Base-by-base conservation (phyloP, 2,888 invertebrate genomes). In the Pachymerium ferrugineum region DNA sequence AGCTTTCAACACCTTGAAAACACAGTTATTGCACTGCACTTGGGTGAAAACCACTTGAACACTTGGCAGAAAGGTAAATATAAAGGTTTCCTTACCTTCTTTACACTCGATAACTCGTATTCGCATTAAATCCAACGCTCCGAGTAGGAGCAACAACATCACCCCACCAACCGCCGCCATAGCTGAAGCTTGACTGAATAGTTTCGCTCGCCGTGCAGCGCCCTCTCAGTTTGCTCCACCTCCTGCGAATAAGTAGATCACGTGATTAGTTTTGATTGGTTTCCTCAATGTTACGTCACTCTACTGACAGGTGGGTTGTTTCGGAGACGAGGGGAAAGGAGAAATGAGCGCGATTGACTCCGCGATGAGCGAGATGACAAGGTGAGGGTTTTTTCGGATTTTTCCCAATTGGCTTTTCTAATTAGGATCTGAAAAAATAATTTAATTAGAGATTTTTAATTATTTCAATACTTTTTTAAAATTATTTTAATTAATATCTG, bases 91-190 rank as follows among this genome's bases (percentile, higher is more conserved):
- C 47, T 54, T 54, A 54, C 47, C 47, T 54, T 54, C 47, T 54
- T 54, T 54, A 54, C 47, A 54, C 47, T 54, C 47, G 47, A 54
- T 54, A 16, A 54, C 16, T 54, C 47, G 47, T 19, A 54, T 54
- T 54, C 47, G 47, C 47, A 54, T 54, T 54, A 54, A 54, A 54
- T 54, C 47, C 47, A 54, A 54, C 47, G 47, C 47, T 54, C 47
- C 47, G 10, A 54, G 47, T 10, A 54, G 47, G 47, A 54, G 47
- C 47, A 54, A 22, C 47, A 54, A 54, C 47, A 54, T 16, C 47
- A 54, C 47, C 47, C 47, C 47, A 54, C 47, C 47, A 54, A 54
- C 47, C 47, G 47, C 47, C 47, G 47, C 47, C 47, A 54, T 54
- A 54, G 47, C 47, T 54, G 47, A 54, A 54, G 47, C 47, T 54